These are phyloP conservation scores for Dasypus novemcinctus DNA, from an alignment of 2,113 vertebrate genomes.

Conservation along the genomic window DNA sequence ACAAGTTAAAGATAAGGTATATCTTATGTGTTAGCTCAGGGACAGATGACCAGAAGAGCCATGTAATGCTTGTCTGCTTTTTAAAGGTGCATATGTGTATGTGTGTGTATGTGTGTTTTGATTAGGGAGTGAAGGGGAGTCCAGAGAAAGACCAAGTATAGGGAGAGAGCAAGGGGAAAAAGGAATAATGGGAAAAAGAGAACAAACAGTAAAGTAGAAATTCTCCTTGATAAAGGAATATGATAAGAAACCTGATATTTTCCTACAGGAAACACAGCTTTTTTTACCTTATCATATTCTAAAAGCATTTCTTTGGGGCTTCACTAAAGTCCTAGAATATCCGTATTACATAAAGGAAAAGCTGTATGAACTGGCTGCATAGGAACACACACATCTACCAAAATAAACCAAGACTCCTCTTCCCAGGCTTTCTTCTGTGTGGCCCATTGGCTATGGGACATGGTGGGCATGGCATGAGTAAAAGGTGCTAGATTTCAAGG, in stretches of 20 bases:
- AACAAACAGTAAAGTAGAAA: not conserved
- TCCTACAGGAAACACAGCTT: not conserved
- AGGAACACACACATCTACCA: not conserved
- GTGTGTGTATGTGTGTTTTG: too few species aligned
- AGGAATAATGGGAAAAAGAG: too few species aligned
- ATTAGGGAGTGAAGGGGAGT: not conserved
- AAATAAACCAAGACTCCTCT: not conserved
- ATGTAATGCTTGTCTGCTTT: not conserved
- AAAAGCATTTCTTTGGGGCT: not conserved
- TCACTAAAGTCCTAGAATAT: not conserved
- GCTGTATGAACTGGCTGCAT: not conserved
- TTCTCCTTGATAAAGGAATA: not conserved
- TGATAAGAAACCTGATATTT: not conserved
- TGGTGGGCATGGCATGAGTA: not conserved
- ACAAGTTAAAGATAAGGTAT: not conserved
- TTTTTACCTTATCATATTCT: not conserved
- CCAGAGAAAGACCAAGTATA: not conserved
- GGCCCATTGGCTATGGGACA: not conserved
- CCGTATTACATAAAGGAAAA: not conserved
- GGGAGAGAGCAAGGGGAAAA: not conserved
- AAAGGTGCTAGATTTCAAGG: not conserved
- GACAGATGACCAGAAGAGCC: not conserved
- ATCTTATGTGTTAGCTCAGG: not conserved
- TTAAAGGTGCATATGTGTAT: not conserved
- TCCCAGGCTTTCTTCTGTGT: not conserved